These are phyloP conservation scores for Diachrysia chrysitis DNA, from an alignment of 2,888 invertebrate genomes.

Conservation along the genomic window DNA sequence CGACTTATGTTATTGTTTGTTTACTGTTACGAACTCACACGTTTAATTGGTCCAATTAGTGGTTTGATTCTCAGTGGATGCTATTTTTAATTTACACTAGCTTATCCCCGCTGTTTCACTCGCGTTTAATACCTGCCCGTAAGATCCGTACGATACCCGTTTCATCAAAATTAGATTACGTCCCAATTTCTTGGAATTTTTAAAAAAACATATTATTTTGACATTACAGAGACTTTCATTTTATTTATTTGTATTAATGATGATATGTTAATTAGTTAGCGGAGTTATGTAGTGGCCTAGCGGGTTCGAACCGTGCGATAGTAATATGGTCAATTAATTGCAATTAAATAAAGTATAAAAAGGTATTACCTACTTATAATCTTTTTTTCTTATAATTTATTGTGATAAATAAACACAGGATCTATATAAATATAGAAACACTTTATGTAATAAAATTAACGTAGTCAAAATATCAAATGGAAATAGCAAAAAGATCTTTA, in stretches of 20 bases:
- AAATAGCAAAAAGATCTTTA: not conserved
- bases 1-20: conserved; percentile 52
- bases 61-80: conserved; percentile 20
- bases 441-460: not conserved
- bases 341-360: too few relatives aligned
- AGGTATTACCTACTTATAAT: too few relatives aligned
- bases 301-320: not conserved
- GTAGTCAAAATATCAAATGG: not conserved
- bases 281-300: not conserved
- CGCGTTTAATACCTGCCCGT: too few relatives aligned
- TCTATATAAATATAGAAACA: not conserved
- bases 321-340: too few relatives aligned
- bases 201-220: too few relatives aligned
- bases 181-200: too few relatives aligned
- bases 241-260: too few relatives aligned
- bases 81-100: not conserved
- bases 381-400: too few relatives aligned
- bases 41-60: conserved; percentile 65
- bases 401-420: not conserved
- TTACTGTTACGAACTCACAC: conserved; percentile 66
- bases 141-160: too few relatives aligned
- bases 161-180: too few relatives aligned
- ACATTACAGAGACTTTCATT: too few relatives aligned
- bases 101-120: too few relatives aligned
- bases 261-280: conserved; percentile 2